A percentile compares a stretch with the other conserved stretches of the same genome.
Conservation (phyloP, 2,113 vertebrate genomes). For the Columba janthina region DNA sequence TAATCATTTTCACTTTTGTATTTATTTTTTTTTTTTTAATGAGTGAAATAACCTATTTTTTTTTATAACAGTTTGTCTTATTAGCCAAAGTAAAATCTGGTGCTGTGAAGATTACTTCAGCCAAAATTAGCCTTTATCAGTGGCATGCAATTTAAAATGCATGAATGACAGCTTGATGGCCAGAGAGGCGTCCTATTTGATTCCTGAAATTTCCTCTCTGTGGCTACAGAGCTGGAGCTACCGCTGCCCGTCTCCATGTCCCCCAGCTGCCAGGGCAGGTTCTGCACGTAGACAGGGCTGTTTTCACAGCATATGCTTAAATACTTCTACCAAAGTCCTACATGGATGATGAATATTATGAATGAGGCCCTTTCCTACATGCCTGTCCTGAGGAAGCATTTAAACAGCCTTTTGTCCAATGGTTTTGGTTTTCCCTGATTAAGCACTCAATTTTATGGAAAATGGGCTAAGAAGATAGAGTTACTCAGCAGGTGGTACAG, state of each 20-base stretch:
- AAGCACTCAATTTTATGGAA: background rate
- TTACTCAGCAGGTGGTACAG: background rate
- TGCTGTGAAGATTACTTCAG: background rate
- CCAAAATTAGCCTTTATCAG: constrained; percentile 33
- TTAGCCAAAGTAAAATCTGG: background rate
- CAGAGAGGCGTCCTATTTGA: constrained; percentile 29
- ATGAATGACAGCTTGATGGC: constrained; percentile 15
- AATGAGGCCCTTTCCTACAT: background rate
- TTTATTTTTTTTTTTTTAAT: background rate
- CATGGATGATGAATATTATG: background rate
- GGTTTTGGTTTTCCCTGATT: background rate
- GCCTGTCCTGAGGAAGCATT: background rate
- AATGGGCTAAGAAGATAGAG: background rate
- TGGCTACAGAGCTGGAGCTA: background rate
- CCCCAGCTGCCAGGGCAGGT: background rate
- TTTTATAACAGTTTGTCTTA: background rate
- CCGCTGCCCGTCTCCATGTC: background rate
- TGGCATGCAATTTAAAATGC: background rate
- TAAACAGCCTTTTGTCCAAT: background rate
- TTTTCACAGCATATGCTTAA: background rate
- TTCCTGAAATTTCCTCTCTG: background rate
- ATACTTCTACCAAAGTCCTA: background rate
- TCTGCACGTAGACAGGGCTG: constrained; percentile 28
- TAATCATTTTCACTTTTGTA: background rate
- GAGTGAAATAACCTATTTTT: background rate